phyloP scores from a whole-genome alignment of 2,797 vertebrate species.

The Phrynocephalus vlangalii region DNA sequence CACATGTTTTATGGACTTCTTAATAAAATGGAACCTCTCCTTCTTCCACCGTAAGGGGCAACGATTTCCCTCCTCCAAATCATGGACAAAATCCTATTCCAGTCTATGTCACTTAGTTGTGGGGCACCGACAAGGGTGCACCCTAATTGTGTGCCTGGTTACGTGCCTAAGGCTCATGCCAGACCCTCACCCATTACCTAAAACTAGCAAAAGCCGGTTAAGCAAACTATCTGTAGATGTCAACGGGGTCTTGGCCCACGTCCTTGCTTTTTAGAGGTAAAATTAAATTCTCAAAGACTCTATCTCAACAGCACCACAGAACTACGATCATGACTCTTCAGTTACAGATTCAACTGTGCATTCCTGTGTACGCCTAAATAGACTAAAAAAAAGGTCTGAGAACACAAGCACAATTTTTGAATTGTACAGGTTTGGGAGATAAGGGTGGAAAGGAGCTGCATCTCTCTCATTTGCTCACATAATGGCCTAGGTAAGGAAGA shows the following conservation, averaged over 20 bases:
- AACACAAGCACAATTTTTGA: not conserved
- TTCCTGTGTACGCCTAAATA: too few species aligned
- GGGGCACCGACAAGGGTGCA: too few species aligned
- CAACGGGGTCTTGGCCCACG: too few species aligned
- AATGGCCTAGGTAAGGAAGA: constrained; percentile 6
- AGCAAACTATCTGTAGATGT: too few species aligned
- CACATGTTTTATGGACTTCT: too few species aligned
- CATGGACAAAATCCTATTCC: too few species aligned
- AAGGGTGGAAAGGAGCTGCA: not conserved
- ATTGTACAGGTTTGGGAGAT: not conserved
- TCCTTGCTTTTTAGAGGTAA: not conserved
- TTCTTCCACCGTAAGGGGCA: not conserved
- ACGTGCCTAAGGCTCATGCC: too few species aligned
- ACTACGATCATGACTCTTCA: not conserved
- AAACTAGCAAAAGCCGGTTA: too few species aligned
- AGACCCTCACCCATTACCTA: too few species aligned
- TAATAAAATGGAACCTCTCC: not conserved
- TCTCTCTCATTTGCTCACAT: not conserved
- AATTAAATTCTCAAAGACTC: not conserved
- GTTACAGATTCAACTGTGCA: not conserved
- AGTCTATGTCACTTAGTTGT: too few species aligned
- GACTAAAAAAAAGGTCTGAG: not conserved
- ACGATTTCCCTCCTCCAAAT: not conserved
- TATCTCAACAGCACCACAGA: not conserved
- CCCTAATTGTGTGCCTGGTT: too few species aligned